A percentile compares a stretch with the other conserved stretches of the same genome.
These are phyloP conservation scores for Leptinotarsa lineolata DNA, from an alignment of 1,140 invertebrate genomes.

Conservation along the genomic window DNA sequence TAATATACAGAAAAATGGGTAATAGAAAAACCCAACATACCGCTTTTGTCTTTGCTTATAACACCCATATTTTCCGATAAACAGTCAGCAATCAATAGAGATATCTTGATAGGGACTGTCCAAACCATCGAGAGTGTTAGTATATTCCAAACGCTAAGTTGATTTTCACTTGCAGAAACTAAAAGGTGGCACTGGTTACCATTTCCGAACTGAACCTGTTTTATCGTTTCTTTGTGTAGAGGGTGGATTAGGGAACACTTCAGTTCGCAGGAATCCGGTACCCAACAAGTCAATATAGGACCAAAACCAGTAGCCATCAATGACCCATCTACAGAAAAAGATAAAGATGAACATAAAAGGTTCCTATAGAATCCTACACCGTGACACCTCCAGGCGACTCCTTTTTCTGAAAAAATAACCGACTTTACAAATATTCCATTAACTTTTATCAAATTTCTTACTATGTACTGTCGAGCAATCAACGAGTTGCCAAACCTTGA, in stretches of 20 bases:
- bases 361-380: constrained; percentile 68
- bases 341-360: constrained; percentile 61
- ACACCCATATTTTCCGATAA: constrained; percentile 68
- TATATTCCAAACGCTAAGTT: constrained; percentile 74
- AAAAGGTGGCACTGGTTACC: constrained; percentile 68
- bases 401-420: constrained; percentile 56
- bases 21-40: constrained; percentile 55
- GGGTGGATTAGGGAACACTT: constrained; percentile 58
- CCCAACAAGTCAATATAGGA: constrained; percentile 73
- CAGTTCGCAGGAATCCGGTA: constrained; percentile 61
- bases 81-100: constrained; percentile 63
- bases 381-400: constrained; percentile 68
- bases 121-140: constrained; percentile 66
- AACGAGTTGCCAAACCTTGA: constrained; percentile 73
- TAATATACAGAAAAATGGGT: background rate
- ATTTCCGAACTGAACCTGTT: constrained; percentile 66
- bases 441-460: constrained; percentile 40
- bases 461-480: constrained; percentile 62
- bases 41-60: constrained; percentile 65
- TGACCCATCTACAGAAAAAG: constrained; percentile 78
- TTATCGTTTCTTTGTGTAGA: constrained; percentile 52
- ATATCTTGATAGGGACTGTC: constrained; percentile 62
- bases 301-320: constrained; percentile 73
- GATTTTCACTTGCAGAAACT: constrained; percentile 61
- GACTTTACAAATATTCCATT: background rate